Conservation (phyloP, 2,797 vertebrate species). For the Tokudaia muenninki region DNA sequence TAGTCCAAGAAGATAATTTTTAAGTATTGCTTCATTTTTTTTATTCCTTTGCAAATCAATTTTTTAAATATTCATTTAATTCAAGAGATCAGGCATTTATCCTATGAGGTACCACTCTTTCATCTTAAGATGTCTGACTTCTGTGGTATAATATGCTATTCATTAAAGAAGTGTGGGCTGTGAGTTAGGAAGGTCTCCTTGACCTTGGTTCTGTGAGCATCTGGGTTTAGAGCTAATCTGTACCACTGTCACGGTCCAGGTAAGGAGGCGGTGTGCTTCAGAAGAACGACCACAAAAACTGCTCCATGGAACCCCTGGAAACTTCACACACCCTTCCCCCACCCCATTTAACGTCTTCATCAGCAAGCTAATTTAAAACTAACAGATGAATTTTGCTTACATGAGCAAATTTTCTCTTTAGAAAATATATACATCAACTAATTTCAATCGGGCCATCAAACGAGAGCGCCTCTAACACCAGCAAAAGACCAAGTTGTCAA, state of each 20-base stretch:
- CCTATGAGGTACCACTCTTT: neutral
- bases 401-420: slow-evolving; percentile 66
- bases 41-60: slow-evolving; percentile 42
- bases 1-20: slow-evolving; percentile 18
- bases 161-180: neutral
- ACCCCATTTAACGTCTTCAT: slow-evolving; percentile 17
- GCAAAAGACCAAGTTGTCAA: slow-evolving; percentile 65
- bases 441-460: slow-evolving; percentile 49
- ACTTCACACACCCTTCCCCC: neutral
- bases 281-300: neutral
- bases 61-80: slow-evolving; percentile 26
- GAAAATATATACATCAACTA: slow-evolving; percentile 58
- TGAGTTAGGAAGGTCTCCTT: neutral
- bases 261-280: neutral
- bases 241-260: neutral
- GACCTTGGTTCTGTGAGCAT: neutral
- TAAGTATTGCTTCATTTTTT: slow-evolving; percentile 7
- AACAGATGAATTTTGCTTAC: slow-evolving; percentile 58
- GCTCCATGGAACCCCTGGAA: neutral
- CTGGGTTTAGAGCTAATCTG: neutral
- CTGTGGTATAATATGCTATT: neutral
- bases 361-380: slow-evolving; percentile 52
- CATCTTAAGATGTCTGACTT: neutral
- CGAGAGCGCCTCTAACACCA: slow-evolving; percentile 46
- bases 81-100: neutral